Percentiles rank a stretch among this genome's conserved stretches.
phyloP scores from a whole-genome alignment of 2,113 vertebrate species.

The Pavo muticus region DNA sequence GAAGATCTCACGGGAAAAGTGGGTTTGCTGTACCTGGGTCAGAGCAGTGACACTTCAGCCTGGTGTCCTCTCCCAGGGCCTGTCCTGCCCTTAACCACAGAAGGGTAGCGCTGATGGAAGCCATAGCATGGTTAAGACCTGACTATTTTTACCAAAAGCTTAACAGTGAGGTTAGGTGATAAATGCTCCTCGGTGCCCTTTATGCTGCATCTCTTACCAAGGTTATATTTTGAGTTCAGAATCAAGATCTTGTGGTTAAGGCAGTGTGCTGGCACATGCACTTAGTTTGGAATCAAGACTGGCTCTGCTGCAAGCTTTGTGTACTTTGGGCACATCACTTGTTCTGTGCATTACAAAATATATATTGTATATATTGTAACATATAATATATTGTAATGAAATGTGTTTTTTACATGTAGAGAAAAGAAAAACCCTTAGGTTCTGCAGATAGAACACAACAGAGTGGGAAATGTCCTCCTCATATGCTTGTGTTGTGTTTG shows the following conservation, averaged over 20 bases:
- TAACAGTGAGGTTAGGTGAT: background rate
- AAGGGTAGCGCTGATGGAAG: background rate
- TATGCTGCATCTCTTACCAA: background rate
- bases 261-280: background rate
- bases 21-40: conserved; percentile 15
- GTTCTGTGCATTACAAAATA: background rate
- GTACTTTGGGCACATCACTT: background rate
- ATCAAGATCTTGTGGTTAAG: background rate
- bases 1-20: conserved; percentile 23
- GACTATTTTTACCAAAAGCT: background rate
- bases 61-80: background rate
- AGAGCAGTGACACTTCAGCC: background rate
- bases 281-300: no score
- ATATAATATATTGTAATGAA: background rate
- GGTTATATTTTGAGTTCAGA: background rate
- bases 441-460: background rate
- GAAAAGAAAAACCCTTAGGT: background rate
- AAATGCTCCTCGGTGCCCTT: background rate
- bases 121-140: background rate
- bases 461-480: background rate
- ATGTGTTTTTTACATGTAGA: background rate
- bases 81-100: background rate
- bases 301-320: background rate
- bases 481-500: background rate
- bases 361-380: no score